Percentiles rank a stretch among this genome's conserved stretches.
Evolutionary conservation across 2,113 vertebrate species (phyloP).

Genomic region (Equus przewalskii): DNA sequence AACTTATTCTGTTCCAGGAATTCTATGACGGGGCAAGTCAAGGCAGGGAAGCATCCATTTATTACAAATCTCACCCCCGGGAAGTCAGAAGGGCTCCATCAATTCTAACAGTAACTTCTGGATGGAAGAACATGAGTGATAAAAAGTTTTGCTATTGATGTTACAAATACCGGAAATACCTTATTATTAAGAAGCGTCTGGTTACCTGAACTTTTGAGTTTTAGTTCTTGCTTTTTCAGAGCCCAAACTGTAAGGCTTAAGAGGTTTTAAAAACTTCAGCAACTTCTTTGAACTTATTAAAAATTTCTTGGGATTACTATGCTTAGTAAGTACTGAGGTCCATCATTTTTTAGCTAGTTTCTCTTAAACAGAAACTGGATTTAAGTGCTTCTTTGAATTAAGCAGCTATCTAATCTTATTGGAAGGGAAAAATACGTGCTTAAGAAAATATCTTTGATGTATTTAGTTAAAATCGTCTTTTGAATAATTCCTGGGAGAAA

Average conservation of each 20-base stretch:
- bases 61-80: not conserved
- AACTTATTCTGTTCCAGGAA: not conserved
- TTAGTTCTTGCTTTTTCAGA: not conserved
- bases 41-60: not conserved
- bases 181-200: not conserved
- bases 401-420: not conserved
- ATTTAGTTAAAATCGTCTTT: not conserved
- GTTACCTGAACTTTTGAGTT: not conserved
- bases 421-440: not conserved
- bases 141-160: not conserved
- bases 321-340: not conserved
- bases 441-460: not conserved
- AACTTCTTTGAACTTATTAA: not conserved
- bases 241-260: not conserved
- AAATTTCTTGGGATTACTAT: not conserved
- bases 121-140: too few species aligned
- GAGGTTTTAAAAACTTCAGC: not conserved
- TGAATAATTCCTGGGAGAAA: not conserved
- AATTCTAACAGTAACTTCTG: not conserved
- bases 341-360: accelerated
- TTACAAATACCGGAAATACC: not conserved
- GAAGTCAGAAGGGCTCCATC: not conserved
- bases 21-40: not conserved
- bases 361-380: not conserved
- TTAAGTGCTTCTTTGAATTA: not conserved